Base-by-base conservation (phyloP, 1,140 invertebrate species). In the Drosophila insularis region DNA sequence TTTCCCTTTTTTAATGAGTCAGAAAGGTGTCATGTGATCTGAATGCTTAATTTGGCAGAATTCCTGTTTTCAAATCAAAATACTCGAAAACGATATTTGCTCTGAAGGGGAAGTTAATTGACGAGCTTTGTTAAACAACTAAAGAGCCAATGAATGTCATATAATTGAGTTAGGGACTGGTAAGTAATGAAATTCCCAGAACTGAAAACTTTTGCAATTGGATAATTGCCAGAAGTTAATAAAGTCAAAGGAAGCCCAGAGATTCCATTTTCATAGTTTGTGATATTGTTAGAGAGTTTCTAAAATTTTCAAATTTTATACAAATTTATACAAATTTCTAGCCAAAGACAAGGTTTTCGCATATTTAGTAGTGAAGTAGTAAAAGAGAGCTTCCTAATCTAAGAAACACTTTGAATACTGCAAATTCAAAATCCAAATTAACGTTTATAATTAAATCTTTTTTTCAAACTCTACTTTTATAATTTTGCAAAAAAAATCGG, bases 1-100 rank as follows among this genome's bases (percentile, higher is more conserved):
- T 14, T 32, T 3, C 21, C 32, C 11, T 10, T 32, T 21, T 35
- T 21, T 66, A 85, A 78, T 85, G 78, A 81, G 68, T 72, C 68
- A 66, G 71, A 63, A 63, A 68, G 65, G 62, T 81, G 82, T 75
- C 63, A 78, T 85, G 82, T 87, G 81, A 85, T 81, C 68, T 71
- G 82, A 85, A 85, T 85, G 72, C 74, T 54, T 78, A 86, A 85
- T 85, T 81, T 32, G 14, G 6, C 58, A 21, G 27, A 21, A 50
- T 68, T 69, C 64, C 75, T 66, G 67, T 63, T 67, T 31, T 69
- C 46, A 61, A 74, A 63, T 21, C 77, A 66, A 40, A 75, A 54
- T 31, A 67, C 17, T 31, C 46, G 31, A 19, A 50, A 11, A n/a
- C 63, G 32, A 63, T 68, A 74, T 62, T 27, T 50, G 19, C 21